A percentile compares a stretch with the other conserved stretches of the same genome.
phyloP scores from a whole-genome alignment of 2,797 vertebrate genomes.

The Pseudocheirus occidentalis region DNA sequence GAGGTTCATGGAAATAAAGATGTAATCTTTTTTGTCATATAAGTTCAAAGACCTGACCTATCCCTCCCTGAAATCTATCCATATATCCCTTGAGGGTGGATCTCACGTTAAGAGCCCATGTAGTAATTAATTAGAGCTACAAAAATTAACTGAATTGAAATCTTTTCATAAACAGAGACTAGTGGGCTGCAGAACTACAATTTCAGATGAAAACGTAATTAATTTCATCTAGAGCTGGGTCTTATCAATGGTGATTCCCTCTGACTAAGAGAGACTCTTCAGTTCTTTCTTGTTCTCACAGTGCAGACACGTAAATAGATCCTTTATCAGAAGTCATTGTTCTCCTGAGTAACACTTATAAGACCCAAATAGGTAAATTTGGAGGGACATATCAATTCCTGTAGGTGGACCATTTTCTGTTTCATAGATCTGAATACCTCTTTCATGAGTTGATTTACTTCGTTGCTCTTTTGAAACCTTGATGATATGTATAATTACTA shows the following conservation, averaged over 20 bases:
- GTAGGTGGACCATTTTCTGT: not conserved
- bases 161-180: not conserved
- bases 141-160: not conserved
- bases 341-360: not conserved
- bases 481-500: not conserved
- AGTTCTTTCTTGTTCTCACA: not conserved
- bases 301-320: not conserved
- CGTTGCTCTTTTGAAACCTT: not conserved
- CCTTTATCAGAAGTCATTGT: not conserved
- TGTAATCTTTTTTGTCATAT: not conserved
- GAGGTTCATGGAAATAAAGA: not conserved
- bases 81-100: not conserved
- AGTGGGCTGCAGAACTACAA: not conserved
- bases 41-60: not conserved
- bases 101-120: not conserved
- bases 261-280: not conserved
- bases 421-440: not conserved
- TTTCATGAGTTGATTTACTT: conserved; percentile 16
- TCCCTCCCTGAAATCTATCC: not conserved
- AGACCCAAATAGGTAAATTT: not conserved
- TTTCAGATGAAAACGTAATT: not conserved
- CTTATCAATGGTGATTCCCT: not conserved
- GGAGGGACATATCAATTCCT: not conserved
- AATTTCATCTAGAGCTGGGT: not conserved
- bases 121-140: not conserved